phyloP scores from a whole-genome alignment of 2,113 vertebrate species.

The Cephalopterus ornatus region DNA sequence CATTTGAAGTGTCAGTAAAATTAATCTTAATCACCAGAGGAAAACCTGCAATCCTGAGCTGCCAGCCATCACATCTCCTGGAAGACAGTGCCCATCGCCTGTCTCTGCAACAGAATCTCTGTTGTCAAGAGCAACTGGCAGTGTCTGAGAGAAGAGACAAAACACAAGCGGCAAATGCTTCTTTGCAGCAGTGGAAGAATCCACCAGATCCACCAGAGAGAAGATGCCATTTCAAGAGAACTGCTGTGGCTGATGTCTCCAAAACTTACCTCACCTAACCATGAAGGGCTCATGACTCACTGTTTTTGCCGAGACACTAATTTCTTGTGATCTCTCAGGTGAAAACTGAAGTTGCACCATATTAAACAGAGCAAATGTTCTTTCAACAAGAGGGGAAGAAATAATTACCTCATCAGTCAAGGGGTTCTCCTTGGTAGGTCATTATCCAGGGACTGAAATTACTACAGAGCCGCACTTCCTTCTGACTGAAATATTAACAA shows the following conservation, averaged over 20 bases:
- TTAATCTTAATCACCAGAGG: background rate
- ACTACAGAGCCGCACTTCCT: background rate
- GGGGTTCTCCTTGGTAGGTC: background rate
- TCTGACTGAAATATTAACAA: background rate
- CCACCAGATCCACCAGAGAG: background rate
- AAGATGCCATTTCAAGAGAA: background rate
- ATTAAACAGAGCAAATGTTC: background rate
- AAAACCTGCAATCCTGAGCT: background rate
- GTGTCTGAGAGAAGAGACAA: background rate
- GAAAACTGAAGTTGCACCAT: background rate
- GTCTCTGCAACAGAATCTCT: background rate
- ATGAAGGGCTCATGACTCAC: accelerated
- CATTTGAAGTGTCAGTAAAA: background rate
- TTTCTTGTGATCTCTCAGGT: background rate
- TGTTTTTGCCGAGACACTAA: background rate
- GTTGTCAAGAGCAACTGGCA: slow-evolving; percentile 10
- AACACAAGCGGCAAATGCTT: background rate
- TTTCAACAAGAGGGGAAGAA: accelerated
- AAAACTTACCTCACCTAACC: background rate
- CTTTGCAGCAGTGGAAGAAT: background rate
- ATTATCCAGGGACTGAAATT: background rate
- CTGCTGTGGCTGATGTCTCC: background rate
- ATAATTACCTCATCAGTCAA: background rate
- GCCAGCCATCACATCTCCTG: background rate
- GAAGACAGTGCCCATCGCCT: background rate